Conservation (phyloP, 2,113 vertebrate genomes). For the Elephantulus edwardii region DNA sequence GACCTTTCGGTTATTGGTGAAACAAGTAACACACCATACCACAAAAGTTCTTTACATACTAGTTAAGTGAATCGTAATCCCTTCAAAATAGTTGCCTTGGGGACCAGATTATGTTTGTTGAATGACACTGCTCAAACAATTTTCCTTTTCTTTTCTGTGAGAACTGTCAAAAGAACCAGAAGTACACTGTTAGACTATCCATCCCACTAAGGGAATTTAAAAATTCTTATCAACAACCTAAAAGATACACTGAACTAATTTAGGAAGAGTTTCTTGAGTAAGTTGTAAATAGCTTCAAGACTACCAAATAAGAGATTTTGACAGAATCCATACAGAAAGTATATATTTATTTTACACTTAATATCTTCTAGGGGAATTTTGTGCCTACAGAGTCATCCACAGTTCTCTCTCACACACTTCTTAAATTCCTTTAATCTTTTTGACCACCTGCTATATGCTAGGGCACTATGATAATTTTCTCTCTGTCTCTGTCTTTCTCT, state of each 20-base stretch:
- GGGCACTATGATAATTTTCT: neutral
- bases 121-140: neutral
- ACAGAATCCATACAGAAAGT: neutral
- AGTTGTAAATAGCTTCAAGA: neutral
- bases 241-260: neutral
- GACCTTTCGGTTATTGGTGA: too few species aligned
- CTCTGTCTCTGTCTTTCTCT: too few species aligned
- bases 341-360: neutral
- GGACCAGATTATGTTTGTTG: neutral
- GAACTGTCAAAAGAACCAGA: neutral
- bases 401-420: neutral
- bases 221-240: neutral
- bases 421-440: neutral
- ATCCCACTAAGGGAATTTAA: neutral
- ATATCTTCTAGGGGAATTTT: neutral
- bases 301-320: neutral
- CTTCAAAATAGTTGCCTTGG: neutral
- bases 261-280: neutral
- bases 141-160: neutral
- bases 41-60: too few species aligned
- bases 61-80: neutral
- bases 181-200: slow-evolving; percentile 9
- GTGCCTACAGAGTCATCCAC: neutral
- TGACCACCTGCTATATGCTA: neutral
- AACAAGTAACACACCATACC: too few species aligned